phyloP scores from a whole-genome alignment of 1,140 invertebrate species.

The Thaumetopoea pityocampa region DNA sequence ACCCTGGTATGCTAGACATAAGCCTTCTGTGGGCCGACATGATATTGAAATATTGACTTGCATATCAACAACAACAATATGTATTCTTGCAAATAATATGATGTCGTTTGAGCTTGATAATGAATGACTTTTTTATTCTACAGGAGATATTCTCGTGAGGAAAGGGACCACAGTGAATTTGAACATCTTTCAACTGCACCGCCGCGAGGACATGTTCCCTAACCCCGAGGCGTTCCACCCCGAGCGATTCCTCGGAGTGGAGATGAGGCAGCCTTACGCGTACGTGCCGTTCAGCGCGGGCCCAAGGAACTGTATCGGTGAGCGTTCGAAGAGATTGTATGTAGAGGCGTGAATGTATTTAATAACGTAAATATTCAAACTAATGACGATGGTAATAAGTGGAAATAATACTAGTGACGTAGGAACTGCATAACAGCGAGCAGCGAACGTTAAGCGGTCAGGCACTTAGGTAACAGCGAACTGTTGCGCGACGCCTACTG shows the following conservation, averaged over 20 bases:
- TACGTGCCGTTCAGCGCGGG: slow-evolving; percentile 22
- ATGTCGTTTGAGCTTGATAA: neutral
- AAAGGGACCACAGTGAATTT: slow-evolving; percentile 72
- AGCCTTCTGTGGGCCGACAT: no score
- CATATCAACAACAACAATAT: neutral
- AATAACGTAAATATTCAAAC: neutral
- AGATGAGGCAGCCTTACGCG: slow-evolving; percentile 35
- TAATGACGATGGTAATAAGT: no score
- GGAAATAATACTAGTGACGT: no score
- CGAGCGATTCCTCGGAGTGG: slow-evolving; percentile 80
- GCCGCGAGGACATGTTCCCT: slow-evolving; percentile 75
- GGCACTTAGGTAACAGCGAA: no score
- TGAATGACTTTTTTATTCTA: neutral
- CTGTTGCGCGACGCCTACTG: no score
- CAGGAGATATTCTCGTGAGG: slow-evolving; percentile 72
- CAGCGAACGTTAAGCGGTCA: no score
- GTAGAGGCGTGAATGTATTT: neutral
- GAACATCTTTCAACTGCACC: slow-evolving; percentile 75
- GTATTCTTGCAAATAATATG: neutral
- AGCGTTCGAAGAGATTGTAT: slow-evolving; percentile 9
- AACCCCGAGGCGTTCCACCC: slow-evolving; percentile 82
- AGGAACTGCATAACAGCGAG: no score
- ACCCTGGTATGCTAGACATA: no score
- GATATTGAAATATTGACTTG: neutral
- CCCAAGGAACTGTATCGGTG: slow-evolving; percentile 80